Conservation (phyloP, 1,140 invertebrate species). For the Asobara japonica region DNA sequence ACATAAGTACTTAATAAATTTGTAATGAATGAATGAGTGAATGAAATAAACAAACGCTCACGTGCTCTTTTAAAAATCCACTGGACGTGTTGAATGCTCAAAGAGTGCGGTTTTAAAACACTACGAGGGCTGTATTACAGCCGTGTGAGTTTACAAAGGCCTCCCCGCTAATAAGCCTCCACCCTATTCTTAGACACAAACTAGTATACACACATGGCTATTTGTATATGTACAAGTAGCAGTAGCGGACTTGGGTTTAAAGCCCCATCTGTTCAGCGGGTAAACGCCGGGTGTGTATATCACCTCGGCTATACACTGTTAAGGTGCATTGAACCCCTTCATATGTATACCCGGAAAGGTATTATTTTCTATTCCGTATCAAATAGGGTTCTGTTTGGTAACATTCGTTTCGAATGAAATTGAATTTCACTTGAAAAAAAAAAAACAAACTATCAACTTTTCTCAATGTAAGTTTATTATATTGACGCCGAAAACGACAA, state of each 20-base stretch:
- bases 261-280: not conserved
- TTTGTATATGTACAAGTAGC: not conserved
- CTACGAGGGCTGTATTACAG: not conserved
- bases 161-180: slow-evolving; percentile 16
- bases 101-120: not conserved
- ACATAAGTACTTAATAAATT: too few species aligned
- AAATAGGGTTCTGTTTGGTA: too few species aligned
- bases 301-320: not conserved
- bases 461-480: too few species aligned
- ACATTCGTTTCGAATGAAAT: too few species aligned
- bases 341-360: not conserved
- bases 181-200: slow-evolving; percentile 5
- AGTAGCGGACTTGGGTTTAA: not conserved
- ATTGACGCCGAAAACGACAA: too few species aligned
- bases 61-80: not conserved
- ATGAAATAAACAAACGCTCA: not conserved
- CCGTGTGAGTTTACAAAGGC: not conserved
- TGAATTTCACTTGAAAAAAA: too few species aligned
- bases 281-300: not conserved
- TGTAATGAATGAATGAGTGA: slow-evolving; percentile 1
- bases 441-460: too few species aligned
- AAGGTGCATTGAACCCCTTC: not conserved
- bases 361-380: too few species aligned
- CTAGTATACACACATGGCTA: not conserved
- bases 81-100: not conserved